Percentiles rank a stretch among this genome's conserved stretches.
phyloP scores from a whole-genome alignment of 1,140 invertebrate genomes.

The Cydia strobilella region DNA sequence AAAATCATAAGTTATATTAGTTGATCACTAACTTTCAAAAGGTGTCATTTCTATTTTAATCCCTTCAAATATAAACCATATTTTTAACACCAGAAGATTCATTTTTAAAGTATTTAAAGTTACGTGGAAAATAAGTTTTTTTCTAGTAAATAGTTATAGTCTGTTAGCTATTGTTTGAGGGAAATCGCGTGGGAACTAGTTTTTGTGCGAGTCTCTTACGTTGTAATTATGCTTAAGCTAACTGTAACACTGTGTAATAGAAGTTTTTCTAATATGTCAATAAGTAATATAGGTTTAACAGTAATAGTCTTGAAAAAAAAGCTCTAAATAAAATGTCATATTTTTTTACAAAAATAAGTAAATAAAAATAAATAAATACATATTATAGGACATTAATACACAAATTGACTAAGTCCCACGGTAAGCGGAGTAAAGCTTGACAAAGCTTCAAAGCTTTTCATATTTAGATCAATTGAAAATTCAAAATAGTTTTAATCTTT shows the following conservation, averaged over 20 bases:
- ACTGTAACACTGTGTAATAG: neutral
- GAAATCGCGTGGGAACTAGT: neutral
- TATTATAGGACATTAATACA: too few relatives aligned
- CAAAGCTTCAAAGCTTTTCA: too few relatives aligned
- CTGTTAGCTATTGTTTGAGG: neutral
- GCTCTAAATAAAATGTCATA: too few relatives aligned
- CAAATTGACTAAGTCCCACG: too few relatives aligned
- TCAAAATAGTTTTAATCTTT: too few relatives aligned
- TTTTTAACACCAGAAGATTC: neutral
- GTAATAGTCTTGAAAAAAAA: neutral
- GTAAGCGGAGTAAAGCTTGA: too few relatives aligned
- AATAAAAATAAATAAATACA: too few relatives aligned
- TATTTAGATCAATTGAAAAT: too few relatives aligned
- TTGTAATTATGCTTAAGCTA: slow-evolving; percentile 1
- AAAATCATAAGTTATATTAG: slow-evolving; percentile 7
- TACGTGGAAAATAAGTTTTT: neutral
- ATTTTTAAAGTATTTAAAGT: neutral
- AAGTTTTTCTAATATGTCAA: neutral
- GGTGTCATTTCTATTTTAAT: neutral
- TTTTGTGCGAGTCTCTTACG: neutral
- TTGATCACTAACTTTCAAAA: neutral
- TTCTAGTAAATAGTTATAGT: neutral
- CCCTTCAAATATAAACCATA: neutral
- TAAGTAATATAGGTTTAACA: neutral
- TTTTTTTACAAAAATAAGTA: too few relatives aligned